phyloP scores from a whole-genome alignment of 1,140 invertebrate species.

The Monochamus saltuarius region DNA sequence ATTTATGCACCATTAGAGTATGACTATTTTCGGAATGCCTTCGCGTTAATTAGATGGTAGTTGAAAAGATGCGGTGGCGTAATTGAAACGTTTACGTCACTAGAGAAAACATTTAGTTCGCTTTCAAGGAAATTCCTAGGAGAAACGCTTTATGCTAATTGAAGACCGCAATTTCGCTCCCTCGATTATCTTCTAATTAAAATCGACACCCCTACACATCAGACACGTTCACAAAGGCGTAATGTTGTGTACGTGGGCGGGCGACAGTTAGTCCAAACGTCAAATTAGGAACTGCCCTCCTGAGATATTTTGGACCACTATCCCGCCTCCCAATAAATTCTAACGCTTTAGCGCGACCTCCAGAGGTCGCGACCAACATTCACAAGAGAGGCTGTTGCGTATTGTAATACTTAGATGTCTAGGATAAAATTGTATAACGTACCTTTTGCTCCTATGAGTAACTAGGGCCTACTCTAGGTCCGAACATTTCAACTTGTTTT shows the following conservation, averaged over 20 bases:
- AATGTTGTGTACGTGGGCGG: constrained; percentile 10
- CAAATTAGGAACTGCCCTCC: neutral
- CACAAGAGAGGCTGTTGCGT: constrained; percentile 51
- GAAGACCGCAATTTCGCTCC: neutral
- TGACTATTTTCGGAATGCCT: no score
- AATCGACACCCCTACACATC: constrained; percentile 1
- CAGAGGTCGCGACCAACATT: constrained; percentile 38
- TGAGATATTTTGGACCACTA: constrained; percentile 3
- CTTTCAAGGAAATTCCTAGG: no score
- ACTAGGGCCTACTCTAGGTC: neutral
- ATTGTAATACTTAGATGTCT: constrained; percentile 49
- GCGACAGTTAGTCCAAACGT: neutral
- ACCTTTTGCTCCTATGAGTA: constrained; percentile 24
- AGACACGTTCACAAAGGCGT: neutral
- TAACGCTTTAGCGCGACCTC: constrained; percentile 53
- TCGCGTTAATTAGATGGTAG: no score
- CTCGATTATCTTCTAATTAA: neutral
- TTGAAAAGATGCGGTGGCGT: no score
- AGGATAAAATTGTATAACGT: constrained; percentile 44
- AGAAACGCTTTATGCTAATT: no score
- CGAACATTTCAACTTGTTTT: constrained; percentile 11
- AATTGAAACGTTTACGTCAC: no score
- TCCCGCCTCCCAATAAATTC: constrained; percentile 43
- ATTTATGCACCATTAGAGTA: no score
- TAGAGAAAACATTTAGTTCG: no score